These are phyloP conservation scores for Leucania comma DNA, from an alignment of 2,888 invertebrate species.

Conservation along the genomic window DNA sequence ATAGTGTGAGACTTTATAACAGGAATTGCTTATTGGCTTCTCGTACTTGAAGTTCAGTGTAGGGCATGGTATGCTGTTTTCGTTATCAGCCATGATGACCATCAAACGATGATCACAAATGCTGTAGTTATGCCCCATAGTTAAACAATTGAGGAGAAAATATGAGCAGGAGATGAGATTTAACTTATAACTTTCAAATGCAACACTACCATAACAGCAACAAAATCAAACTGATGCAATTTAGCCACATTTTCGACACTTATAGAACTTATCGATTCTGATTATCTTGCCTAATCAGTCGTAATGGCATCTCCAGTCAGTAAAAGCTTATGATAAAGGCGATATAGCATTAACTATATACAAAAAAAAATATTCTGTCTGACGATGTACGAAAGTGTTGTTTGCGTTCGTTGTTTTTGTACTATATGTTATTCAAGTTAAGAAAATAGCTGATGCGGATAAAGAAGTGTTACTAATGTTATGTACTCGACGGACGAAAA, in stretches of 20 bases:
- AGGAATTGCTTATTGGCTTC: not conserved
- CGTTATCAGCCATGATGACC: not conserved
- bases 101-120: not conserved
- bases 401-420: not conserved
- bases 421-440: not conserved
- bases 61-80: not conserved
- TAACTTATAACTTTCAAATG: not conserved
- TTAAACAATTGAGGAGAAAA: not conserved
- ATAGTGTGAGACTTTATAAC: not conserved
- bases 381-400: not conserved
- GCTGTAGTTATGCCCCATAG: not conserved
- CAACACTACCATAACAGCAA: not conserved
- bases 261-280: slow-evolving; percentile 6
- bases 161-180: not conserved
- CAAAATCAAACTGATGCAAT: slow-evolving; percentile 3
- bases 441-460: no score
- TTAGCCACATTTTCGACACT: slow-evolving; percentile 4
- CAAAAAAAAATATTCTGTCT: not conserved
- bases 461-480: no score
- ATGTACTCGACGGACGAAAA: no score
- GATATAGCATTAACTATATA: not conserved
- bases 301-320: not conserved
- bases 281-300: slow-evolving; percentile 18
- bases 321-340: slow-evolving; percentile 2
- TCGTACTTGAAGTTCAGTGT: not conserved